Percentiles rank a stretch among this genome's conserved stretches.
Evolutionary conservation across 2,797 vertebrate species (phyloP).

Genomic region (Pipistrellus nathusii): DNA sequence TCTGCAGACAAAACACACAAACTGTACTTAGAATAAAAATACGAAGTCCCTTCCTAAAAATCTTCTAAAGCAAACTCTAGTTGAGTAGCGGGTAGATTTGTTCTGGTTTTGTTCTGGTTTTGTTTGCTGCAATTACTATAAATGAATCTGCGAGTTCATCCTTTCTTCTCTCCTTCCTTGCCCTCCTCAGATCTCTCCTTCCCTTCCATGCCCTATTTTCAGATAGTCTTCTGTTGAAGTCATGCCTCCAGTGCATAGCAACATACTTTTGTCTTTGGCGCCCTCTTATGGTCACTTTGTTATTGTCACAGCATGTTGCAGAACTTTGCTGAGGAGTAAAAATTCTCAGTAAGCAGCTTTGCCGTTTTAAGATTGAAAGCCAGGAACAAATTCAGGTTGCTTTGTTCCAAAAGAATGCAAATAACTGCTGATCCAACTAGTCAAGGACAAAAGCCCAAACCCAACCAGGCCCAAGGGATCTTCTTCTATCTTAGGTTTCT

Average conservation of each 20-base stretch:
- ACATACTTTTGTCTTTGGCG: slow-evolving; percentile 80
- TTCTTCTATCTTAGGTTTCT: not conserved
- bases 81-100: slow-evolving; percentile 53
- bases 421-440: not conserved
- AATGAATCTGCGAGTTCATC: slow-evolving; percentile 61
- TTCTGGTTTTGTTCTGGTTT: slow-evolving; percentile 67
- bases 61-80: slow-evolving; percentile 59
- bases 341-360: not conserved
- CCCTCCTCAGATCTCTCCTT: slow-evolving; percentile 58
- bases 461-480: not conserved
- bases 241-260: not conserved
- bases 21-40: slow-evolving; percentile 60
- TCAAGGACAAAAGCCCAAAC: not conserved
- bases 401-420: slow-evolving; percentile 31
- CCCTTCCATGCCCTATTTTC: slow-evolving; percentile 53
- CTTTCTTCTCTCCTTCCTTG: slow-evolving; percentile 54
- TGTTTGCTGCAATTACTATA: slow-evolving; percentile 64
- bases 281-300: slow-evolving; percentile 77
- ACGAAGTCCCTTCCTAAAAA: slow-evolving; percentile 67
- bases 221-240: not conserved
- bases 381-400: not conserved
- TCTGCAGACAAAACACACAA: slow-evolving; percentile 70
- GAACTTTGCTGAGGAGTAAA: not conserved
- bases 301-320: not conserved
- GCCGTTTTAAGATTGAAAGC: not conserved